Percentiles rank a stretch among this genome's conserved stretches.
Evolutionary conservation across 35 echinoderm and acorn worm genomes (phyloP).

Genomic region (Ophioderma brevispina): DNA sequence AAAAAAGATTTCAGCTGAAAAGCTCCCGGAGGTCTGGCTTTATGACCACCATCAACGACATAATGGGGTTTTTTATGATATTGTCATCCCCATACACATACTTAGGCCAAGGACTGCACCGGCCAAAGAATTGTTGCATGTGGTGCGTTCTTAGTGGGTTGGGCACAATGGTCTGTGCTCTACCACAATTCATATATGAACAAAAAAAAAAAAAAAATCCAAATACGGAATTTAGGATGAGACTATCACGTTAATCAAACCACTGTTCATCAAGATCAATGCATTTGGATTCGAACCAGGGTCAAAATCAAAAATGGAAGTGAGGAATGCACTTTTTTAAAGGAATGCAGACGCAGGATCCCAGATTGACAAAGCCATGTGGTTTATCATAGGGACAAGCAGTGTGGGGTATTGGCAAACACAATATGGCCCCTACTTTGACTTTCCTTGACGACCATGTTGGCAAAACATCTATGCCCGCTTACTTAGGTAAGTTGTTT

Average conservation of each 20-base stretch:
- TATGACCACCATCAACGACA: slow-evolving; percentile 46
- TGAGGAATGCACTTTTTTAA: neutral
- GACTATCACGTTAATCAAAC: no score
- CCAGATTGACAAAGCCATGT: neutral
- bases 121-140: slow-evolving; percentile 40
- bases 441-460: slow-evolving; percentile 58
- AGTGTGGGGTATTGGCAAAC: slow-evolving; percentile 25
- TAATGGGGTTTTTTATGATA: slow-evolving; percentile 24
- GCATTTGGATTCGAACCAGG: neutral
- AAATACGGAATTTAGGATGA: no score
- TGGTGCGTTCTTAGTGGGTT: slow-evolving; percentile 37
- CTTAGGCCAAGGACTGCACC: slow-evolving; percentile 45
- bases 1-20: slow-evolving; percentile 51
- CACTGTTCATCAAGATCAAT: no score
- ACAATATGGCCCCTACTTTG: neutral
- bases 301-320: neutral
- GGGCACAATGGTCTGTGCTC: slow-evolving; percentile 44
- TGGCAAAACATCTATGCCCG: neutral
- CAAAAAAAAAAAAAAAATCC: neutral
- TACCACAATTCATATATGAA: slow-evolving; percentile 49
- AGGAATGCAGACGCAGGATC: neutral
- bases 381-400: slow-evolving; percentile 52
- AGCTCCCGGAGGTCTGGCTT: slow-evolving; percentile 55
- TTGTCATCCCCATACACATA: slow-evolving; percentile 37
- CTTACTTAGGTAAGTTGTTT: slow-evolving; percentile 51